Base-by-base conservation (phyloP, 2,888 invertebrate genomes). In the Zaprionus lineosus region DNA sequence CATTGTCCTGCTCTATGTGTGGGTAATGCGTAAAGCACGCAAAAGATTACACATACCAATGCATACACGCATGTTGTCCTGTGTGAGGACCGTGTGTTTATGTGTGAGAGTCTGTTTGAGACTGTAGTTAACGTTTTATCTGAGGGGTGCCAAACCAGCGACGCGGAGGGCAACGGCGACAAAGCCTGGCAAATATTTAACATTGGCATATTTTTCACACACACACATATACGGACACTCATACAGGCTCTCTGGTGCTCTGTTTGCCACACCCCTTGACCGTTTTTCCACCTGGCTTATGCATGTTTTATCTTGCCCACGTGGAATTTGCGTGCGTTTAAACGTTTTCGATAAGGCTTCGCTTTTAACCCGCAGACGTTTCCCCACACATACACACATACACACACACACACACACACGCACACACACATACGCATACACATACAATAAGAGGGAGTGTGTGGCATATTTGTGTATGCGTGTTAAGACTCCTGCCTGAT, bases 321-420 rank as follows among this genome's bases (percentile, higher is more conserved):
- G 86, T 86, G 81, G 81, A 86, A 86, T 81, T 81, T 86, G 76
- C 86, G 81, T 86, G 85, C 86, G 78, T 84, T 81, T 81, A 81
- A 81, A 81, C 86, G 86, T 82, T 86, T 82, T 82, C 86, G 81
- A 81, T 81, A 81, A 81, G 86, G 85, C 63, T 86, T 84, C 86
- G 67, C 86, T 78, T 78, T 84, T 84, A 74, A 74, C 83, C 85
- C 79, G 78, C 85, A 71, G 79, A 81, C 74, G 60, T 26, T 1
- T 18, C 7, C 36, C 7, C 7, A 7, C 29, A 2, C 12, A 1
- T 41, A 18, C 47, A 51, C 47, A 28, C 19, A n/a, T 31, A 36
- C 29, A 2, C 15, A 1, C 46, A 26, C 43, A 29, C 19, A 11
- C 33, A 41, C 31, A 4, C 7, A 8, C 26, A 2, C 15, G 1